A percentile compares a stretch with the other conserved stretches of the same genome.
These are phyloP conservation scores for Pachyramphus minor DNA, from an alignment of 2,113 vertebrate genomes.

Conservation along the genomic window DNA sequence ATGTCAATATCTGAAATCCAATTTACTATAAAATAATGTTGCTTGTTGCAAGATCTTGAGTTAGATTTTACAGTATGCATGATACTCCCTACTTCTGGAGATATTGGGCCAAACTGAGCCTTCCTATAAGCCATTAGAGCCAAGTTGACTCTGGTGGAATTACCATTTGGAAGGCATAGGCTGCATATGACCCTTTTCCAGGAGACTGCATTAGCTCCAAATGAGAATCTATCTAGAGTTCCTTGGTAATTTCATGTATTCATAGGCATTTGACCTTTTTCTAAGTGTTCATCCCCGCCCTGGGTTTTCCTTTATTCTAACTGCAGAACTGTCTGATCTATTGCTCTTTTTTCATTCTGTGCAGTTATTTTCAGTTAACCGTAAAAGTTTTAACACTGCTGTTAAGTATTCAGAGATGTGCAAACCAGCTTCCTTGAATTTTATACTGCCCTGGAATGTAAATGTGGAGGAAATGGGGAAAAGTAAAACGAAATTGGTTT, in stretches of 20 bases:
- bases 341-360: background rate
- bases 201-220: background rate
- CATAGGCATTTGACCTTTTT: background rate
- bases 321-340: background rate
- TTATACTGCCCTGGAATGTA: background rate
- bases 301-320: background rate
- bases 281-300: background rate
- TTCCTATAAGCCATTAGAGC: background rate
- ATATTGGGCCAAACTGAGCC: background rate
- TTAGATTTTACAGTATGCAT: background rate
- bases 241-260: background rate
- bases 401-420: background rate
- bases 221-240: background rate
- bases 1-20: background rate
- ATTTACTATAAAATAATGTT: background rate
- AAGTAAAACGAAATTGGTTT: background rate
- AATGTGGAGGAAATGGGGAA: background rate
- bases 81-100: background rate
- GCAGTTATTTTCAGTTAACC: background rate
- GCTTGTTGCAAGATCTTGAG: background rate
- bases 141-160: background rate
- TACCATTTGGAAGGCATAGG: background rate
- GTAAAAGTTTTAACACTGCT: background rate
- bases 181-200: background rate
- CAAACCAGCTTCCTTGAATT: background rate